Base-by-base conservation (phyloP, 1,140 invertebrate genomes). In the Hyposmocoma kahamanoa region DNA sequence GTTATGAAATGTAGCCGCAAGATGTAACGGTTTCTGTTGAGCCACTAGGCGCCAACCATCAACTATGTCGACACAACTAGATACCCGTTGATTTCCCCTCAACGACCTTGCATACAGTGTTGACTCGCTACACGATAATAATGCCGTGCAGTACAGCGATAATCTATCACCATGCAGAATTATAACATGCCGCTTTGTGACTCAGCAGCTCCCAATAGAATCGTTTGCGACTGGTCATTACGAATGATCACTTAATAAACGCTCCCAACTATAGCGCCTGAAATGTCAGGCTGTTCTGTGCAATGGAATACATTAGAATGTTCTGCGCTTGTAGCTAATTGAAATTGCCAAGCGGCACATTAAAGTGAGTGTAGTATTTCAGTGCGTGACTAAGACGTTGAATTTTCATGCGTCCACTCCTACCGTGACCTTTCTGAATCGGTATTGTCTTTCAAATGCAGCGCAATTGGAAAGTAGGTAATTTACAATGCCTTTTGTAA, bases 21-120 rank as follows among this genome's bases (percentile, higher is more conserved):
- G 72, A 73, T 75, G 67, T 70, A 75, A 70, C 66, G 42, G 38
- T 38, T 39, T 59, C 51, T 58, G 47, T 50, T 57, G 51, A 52
- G 59, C 55, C 53, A 52, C 28, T 36, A 17, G 65, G 51, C 69
- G 66, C 53, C 61, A 56, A 62, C 56, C 53, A 52, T n/a, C n/a
- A n/a, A n/a, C n/a, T n/a, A n/a, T 78, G 71, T 72, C 70, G 67
- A 73, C 70, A 79, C 32, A 36, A 17, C 4, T 17, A 61, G 46
- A 65, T 52, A 66, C 47, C 60, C 66, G 3, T 17, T 68, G 68
- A 74, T 82, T 82, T 84, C 71, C 78, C 78, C 77, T 79, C 75
- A 70, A 67, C 70, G 81, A 79, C 81, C 81, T 84, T 82, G 80
- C 46, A 51, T 63, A 62, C 56, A 54, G 63, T 62, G 54, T 52